A percentile compares a stretch with the other conserved stretches of the same genome.
Conservation (phyloP, 1,140 invertebrate genomes). For the Bactericera cockerelli region DNA sequence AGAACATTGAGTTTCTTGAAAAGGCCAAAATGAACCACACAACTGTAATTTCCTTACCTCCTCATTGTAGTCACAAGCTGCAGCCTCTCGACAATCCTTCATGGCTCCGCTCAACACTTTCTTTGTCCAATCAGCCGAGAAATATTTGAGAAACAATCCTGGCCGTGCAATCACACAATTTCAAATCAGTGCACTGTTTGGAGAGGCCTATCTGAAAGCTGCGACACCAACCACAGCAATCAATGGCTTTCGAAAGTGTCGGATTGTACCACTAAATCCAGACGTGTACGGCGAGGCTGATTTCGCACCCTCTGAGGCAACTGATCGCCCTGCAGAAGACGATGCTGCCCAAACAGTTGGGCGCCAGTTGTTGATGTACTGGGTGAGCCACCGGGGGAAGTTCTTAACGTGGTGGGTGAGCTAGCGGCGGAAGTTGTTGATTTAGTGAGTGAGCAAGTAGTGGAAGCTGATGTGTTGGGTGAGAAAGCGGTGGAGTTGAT, state of each 20-base stretch:
- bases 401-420: too few relatives aligned
- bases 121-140: conserved; percentile 21
- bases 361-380: neutral
- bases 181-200: conserved; percentile 25
- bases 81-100: conserved; percentile 30
- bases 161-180: conserved; percentile 24
- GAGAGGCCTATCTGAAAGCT: conserved; percentile 24
- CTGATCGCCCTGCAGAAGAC: conserved; percentile 27
- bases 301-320: conserved; percentile 29
- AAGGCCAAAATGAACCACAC: neutral
- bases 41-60: neutral
- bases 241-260: conserved; percentile 22
- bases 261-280: conserved; percentile 23
- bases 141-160: conserved; percentile 25
- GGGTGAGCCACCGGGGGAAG: neutral
- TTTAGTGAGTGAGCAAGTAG: too few relatives aligned
- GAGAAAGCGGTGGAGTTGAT: too few relatives aligned
- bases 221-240: conserved; percentile 24
- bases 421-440: too few relatives aligned
- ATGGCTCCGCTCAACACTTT: conserved; percentile 26
- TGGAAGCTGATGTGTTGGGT: too few relatives aligned
- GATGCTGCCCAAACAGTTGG: conserved; percentile 9
- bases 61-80: too few relatives aligned
- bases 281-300: conserved; percentile 23
- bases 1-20: conserved; percentile 14